Percentiles rank a stretch among this genome's conserved stretches.
Conservation (phyloP, 1,140 invertebrate genomes). For the Grapholita molesta region DNA sequence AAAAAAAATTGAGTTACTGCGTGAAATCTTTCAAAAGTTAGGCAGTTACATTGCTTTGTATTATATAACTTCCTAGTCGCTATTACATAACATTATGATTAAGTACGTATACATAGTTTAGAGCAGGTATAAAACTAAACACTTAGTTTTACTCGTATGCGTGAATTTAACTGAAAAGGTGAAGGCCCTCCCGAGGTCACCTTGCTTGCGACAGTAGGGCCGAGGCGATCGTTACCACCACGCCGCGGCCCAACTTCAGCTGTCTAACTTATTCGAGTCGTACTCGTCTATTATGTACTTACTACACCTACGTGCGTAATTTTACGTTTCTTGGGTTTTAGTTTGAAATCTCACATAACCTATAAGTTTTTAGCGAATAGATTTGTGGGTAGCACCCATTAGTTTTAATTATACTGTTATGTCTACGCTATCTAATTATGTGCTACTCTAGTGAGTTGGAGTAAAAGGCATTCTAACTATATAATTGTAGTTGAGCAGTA, state of each 20-base stretch:
- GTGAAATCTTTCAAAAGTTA: neutral
- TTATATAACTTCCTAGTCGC: neutral
- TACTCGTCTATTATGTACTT: neutral
- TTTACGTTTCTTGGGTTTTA: neutral
- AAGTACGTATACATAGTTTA: conserved; percentile 22
- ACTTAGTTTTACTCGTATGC: conserved; percentile 25
- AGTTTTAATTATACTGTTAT: neutral
- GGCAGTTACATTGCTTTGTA: neutral
- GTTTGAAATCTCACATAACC: neutral
- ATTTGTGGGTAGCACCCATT: neutral
- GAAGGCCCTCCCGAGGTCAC: conserved; percentile 28
- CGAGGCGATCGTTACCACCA: conserved; percentile 25
- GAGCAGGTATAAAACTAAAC: neutral
- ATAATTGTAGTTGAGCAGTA: conserved; percentile 8
- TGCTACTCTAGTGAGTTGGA: conserved; percentile 6
- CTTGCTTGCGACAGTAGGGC: conserved; percentile 21
- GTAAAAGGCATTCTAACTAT: conserved; percentile 9
- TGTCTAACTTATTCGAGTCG: neutral
- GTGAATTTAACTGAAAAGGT: conserved; percentile 30
- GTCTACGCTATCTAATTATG: conserved; percentile 5
- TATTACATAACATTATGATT: conserved; percentile 7
- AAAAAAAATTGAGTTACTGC: neutral
- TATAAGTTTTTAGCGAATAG: neutral
- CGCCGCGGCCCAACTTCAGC: conserved; percentile 6
- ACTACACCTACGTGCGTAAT: neutral